These are phyloP conservation scores for Epizoanthus stellaris DNA, from an alignment of 92 coral and sea anemone genomes.

Conservation along the genomic window DNA sequence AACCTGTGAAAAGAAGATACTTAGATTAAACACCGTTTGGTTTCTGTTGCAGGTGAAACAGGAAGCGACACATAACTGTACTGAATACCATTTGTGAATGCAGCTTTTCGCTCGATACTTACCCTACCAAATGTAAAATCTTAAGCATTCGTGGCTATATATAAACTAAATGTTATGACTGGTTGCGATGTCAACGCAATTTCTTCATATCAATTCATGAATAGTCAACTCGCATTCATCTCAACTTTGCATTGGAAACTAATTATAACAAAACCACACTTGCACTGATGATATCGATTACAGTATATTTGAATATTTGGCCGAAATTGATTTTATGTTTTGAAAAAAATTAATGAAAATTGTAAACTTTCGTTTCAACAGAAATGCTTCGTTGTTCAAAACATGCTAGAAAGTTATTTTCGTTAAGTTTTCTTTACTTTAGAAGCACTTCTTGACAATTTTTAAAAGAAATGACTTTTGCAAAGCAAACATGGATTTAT, in stretches of 20 bases:
- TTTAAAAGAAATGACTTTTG: too few relatives aligned
- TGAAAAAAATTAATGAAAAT: background rate
- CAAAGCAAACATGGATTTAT: too few relatives aligned
- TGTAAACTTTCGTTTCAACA: too few relatives aligned
- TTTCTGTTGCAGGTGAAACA: background rate
- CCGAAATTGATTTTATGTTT: background rate
- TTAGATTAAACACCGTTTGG: background rate
- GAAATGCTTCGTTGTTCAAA: too few relatives aligned
- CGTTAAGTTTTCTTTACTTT: too few relatives aligned
- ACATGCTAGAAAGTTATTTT: too few relatives aligned
- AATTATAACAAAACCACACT: slow-evolving; percentile 23
- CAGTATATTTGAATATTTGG: background rate
- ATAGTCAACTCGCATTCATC: background rate
- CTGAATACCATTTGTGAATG: background rate
- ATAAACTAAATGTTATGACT: background rate
- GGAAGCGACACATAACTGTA: background rate
- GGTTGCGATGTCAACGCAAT: background rate
- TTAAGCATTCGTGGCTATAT: background rate
- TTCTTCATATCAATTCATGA: background rate
- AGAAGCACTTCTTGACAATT: too few relatives aligned
- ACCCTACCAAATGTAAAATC: too few relatives aligned
- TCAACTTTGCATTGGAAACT: slow-evolving; percentile 16
- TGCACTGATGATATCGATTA: background rate
- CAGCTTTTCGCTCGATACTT: background rate
- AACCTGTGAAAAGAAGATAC: slow-evolving; percentile 28